These are phyloP conservation scores for Mechanitis mazaeus DNA, from an alignment of 2,888 invertebrate genomes.

Conservation along the genomic window DNA sequence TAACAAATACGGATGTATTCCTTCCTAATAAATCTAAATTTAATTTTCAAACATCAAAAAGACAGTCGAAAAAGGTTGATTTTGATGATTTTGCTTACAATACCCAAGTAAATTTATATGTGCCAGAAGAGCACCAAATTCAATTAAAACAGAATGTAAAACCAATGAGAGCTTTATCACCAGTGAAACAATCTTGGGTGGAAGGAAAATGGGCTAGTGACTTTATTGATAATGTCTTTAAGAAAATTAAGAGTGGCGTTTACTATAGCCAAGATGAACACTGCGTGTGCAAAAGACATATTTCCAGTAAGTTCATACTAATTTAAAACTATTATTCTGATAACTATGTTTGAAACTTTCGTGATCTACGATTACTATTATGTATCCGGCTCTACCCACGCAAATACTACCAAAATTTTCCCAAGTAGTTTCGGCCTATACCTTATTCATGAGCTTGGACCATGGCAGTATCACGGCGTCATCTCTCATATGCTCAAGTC, in stretches of 20 bases:
- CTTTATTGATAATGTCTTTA: slow-evolving; percentile 62
- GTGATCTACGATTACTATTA: too few species aligned
- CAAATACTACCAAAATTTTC: too few species aligned
- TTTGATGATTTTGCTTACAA: slow-evolving; percentile 11
- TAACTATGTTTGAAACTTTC: too few species aligned
- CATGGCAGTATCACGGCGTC: too few species aligned
- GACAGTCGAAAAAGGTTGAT: slow-evolving; percentile 3
- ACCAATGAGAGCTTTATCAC: neutral
- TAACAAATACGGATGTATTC: neutral
- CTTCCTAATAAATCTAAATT: neutral
- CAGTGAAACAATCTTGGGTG: slow-evolving; percentile 39
- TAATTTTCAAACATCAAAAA: neutral
- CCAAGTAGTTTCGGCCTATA: too few species aligned
- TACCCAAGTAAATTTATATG: neutral
- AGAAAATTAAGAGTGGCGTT: slow-evolving; percentile 53
- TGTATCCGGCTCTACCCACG: too few species aligned
- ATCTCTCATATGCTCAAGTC: too few species aligned
- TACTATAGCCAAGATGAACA: slow-evolving; percentile 49
- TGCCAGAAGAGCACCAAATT: neutral
- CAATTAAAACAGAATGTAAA: neutral
- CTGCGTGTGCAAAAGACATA: slow-evolving; percentile 17
- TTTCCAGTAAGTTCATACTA: slow-evolving; percentile 12
- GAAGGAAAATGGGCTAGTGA: slow-evolving; percentile 58
- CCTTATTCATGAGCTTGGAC: too few species aligned
- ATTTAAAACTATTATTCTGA: too few species aligned